Conservation (phyloP, 2,888 invertebrate genomes). For the Acanthopleura granulata region DNA sequence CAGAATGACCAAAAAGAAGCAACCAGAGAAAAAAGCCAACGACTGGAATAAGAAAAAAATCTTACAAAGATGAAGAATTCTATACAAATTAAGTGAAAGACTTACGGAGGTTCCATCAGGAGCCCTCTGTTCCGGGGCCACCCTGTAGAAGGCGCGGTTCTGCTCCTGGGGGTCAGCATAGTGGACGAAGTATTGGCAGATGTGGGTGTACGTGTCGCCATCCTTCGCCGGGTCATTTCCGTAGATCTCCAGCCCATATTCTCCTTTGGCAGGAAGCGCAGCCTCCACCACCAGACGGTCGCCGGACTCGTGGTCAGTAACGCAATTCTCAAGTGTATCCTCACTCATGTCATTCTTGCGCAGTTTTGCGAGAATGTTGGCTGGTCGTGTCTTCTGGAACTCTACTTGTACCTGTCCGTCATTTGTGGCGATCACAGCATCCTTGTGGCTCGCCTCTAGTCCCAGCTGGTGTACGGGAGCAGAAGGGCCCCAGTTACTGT, state of each 20-base stretch:
- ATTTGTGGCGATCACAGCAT: slow-evolving; percentile 49
- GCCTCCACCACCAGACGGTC: slow-evolving; percentile 56
- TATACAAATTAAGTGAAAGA: not conserved
- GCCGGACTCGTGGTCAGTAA: slow-evolving; percentile 58
- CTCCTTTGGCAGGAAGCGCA: slow-evolving; percentile 63
- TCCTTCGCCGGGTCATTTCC: slow-evolving; percentile 69
- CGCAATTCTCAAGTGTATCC: slow-evolving; percentile 61
- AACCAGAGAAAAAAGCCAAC: no score
- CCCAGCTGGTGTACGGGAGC: slow-evolving; percentile 67
- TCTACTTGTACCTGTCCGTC: slow-evolving; percentile 70
- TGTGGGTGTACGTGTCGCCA: slow-evolving; percentile 65
- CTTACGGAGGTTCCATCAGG: slow-evolving; percentile 8
- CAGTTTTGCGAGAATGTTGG: slow-evolving; percentile 71
- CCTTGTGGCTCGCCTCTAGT: slow-evolving; percentile 59
- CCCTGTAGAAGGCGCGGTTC: slow-evolving; percentile 57
- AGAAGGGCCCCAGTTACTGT: slow-evolving; percentile 69
- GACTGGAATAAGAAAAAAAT: no score
- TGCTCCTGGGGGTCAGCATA: slow-evolving; percentile 53
- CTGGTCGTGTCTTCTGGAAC: slow-evolving; percentile 84
- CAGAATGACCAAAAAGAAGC: no score
- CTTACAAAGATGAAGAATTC: no score
- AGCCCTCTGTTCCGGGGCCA: slow-evolving; percentile 41
- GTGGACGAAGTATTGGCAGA: slow-evolving; percentile 65
- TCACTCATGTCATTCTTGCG: slow-evolving; percentile 65
- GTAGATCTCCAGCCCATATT: slow-evolving; percentile 69